A percentile compares a stretch with the other conserved stretches of the same genome.
Evolutionary conservation across 2,797 vertebrate genomes (phyloP).

Genomic region (Hoplostethus mediterraneus): DNA sequence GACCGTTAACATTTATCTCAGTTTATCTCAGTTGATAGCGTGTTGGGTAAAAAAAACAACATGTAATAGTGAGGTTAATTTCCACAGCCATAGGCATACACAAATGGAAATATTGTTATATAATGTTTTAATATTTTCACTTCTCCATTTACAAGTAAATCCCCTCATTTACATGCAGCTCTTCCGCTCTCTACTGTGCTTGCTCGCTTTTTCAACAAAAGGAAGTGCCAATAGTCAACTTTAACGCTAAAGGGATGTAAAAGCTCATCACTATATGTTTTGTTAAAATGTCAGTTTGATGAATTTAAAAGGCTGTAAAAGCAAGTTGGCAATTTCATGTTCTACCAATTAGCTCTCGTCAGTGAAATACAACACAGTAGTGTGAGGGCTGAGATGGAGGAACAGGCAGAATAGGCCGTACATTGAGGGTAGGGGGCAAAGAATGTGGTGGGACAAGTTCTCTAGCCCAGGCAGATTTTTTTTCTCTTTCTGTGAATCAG

Average conservation of each 20-base stretch:
- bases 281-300: background rate
- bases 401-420: background rate
- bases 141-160: constrained; percentile 4
- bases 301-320: background rate
- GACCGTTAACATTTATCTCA: background rate
- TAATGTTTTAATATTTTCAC: constrained; percentile 6
- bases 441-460: constrained; percentile 42
- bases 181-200: too few relatives aligned
- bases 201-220: background rate
- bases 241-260: background rate
- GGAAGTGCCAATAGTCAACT: background rate
- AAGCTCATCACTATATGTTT: background rate
- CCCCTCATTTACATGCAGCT: constrained; percentile 9
- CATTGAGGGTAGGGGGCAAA: background rate
- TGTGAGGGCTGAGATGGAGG: background rate
- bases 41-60: background rate
- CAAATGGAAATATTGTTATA: too few relatives aligned
- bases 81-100: background rate
- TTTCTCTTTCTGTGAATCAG: constrained; percentile 7
- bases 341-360: background rate
- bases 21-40: background rate
- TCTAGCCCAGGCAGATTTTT: background rate
- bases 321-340: background rate
- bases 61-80: background rate
- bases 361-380: constrained; percentile 1